Conservation (phyloP, 2,888 invertebrate species). For the Hipparchia semele region DNA sequence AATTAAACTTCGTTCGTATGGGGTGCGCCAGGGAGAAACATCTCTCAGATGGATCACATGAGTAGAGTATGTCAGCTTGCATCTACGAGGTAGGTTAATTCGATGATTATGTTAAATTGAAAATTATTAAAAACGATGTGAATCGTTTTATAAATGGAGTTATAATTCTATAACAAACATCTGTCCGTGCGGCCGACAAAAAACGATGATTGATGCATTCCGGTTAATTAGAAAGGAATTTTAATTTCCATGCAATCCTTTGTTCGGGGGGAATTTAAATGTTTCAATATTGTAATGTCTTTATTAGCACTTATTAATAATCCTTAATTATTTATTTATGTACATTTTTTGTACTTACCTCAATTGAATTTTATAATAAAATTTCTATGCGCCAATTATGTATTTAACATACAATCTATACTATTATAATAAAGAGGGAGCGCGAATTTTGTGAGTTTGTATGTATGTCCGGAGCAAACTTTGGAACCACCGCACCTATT, state of each 20-base stretch:
- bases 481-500: too few relatives aligned
- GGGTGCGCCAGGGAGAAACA: neutral
- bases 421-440: too few relatives aligned
- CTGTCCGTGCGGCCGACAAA: conserved; percentile 29
- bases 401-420: too few relatives aligned
- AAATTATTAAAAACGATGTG: conserved; percentile 11
- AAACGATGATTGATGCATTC: conserved; percentile 32
- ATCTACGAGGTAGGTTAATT: conserved; percentile 4
- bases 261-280: neutral
- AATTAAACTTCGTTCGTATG: too few relatives aligned
- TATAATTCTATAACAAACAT: conserved; percentile 38
- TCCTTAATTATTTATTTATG: neutral
- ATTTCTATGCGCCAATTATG: neutral
- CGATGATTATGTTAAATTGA: conserved; percentile 14
- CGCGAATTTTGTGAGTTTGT: too few relatives aligned
- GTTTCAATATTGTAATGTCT: conserved; percentile 14
- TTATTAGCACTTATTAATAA: neutral
- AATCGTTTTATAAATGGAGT: conserved; percentile 32
- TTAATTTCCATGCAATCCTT: conserved; percentile 4
- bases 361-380: neutral
- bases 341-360: neutral
- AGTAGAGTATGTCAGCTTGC: conserved; percentile 10
- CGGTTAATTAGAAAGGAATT: conserved; percentile 30
- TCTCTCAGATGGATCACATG: neutral
- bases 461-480: too few relatives aligned